phyloP scores from a whole-genome alignment of 2,888 invertebrate species.

The Athetis lepigone region DNA sequence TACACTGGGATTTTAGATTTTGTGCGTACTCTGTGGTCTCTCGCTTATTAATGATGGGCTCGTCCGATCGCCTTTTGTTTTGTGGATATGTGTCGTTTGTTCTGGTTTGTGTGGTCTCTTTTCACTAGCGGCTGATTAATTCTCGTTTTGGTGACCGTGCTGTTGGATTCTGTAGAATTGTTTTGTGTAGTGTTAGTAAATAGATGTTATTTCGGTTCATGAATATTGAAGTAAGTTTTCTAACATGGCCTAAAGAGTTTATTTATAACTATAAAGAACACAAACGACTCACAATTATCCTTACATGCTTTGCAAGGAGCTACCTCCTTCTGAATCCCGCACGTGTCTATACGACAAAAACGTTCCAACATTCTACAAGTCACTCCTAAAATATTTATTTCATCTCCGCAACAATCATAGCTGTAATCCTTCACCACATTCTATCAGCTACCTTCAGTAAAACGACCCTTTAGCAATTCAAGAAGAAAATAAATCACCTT shows the following conservation, averaged over 20 bases:
- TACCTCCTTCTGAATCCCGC: too few species aligned
- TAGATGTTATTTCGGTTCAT: not conserved
- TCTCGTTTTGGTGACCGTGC: not conserved
- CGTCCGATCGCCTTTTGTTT: constrained; percentile 48
- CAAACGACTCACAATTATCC: too few species aligned
- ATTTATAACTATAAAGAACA: too few species aligned
- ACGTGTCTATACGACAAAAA: too few species aligned
- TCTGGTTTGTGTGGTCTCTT: not conserved
- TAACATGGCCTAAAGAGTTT: too few species aligned
- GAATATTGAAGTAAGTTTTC: too few species aligned
- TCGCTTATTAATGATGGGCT: constrained; percentile 47
- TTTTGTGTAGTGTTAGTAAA: not conserved
- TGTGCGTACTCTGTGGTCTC: constrained; percentile 46
- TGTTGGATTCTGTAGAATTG: not conserved
- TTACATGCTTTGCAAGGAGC: too few species aligned
- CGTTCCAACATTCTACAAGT: not conserved
- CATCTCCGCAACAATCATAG: constrained; percentile 35
- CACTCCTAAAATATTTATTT: constrained; percentile 17
- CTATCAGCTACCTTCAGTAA: constrained; percentile 32
- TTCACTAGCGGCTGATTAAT: not conserved
- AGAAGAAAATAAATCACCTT: constrained; percentile 64
- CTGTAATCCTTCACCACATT: constrained; percentile 44
- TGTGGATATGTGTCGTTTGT: constrained; percentile 25
- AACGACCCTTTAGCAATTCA: constrained; percentile 52
- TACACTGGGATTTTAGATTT: constrained; percentile 46